Evolutionary conservation across 1,140 invertebrate genomes (phyloP), one percentile per base, ranked within the genome.

Genomic region (Brachionus plicatilis): DNA sequence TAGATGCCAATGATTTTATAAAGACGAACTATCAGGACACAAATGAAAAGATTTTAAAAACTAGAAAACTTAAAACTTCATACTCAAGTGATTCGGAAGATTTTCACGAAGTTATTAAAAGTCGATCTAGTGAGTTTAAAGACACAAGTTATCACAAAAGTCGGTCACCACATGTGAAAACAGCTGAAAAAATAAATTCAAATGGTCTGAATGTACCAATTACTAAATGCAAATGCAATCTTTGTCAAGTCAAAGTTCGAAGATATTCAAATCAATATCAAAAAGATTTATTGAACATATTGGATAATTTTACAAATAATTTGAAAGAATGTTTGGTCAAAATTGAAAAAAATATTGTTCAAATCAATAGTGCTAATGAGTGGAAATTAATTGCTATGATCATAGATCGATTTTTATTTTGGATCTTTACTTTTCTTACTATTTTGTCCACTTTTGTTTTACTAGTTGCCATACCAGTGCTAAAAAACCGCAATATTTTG

Each of bases 341-440:
- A 60, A 24, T 72, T 33, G 65, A 84, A 60, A 60, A 65, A 27
- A 41, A 53, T 50, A 86, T 86, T 33, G 85, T 85, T 7, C 84
- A 86, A 45, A 79, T 85, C 8, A 87, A 87, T 56, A 84, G 86
- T 8, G 41, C 85, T 7, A 85, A 85, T 70, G 88, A 88, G 84
- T 88, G 88, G 88, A 86, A 87, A n/a, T 86, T 87, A 76, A 87
- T 88, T 27, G 87, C 87, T 2, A 78, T 88, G 1, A 87, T 88
- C 5, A 68, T 87, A 3, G 85, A 85, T 41, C 33, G 85, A 20
- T 20, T 84, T 60, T 60, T 85, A 14, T 85, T 85, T 53, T 85
- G 85, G 85, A n/a, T 86, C 0, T 86, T 85, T 60, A 37, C 72
- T 27, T 29, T 86, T 29, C 72, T 70, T 1, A 86, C 85, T 17